phyloP scores from a whole-genome alignment of 2,113 vertebrate genomes.

The Reinhardtius hippoglossoides region DNA sequence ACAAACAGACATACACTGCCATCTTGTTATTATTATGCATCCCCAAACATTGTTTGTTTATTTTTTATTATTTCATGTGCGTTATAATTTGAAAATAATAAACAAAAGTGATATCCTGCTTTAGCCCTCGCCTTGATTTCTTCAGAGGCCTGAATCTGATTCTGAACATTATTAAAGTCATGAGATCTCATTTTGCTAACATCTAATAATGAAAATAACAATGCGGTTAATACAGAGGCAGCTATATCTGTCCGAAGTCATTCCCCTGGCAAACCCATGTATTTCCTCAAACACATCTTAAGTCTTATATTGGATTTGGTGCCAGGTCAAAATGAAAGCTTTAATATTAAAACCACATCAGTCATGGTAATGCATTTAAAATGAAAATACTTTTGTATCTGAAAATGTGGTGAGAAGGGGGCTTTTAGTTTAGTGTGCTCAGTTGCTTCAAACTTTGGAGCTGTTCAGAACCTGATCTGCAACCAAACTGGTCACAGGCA shows the following conservation, averaged over 20 bases:
- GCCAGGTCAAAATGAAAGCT: background rate
- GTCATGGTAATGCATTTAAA: background rate
- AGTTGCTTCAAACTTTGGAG: background rate
- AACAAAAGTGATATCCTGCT: constrained; percentile 56
- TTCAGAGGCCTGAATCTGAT: constrained; percentile 45
- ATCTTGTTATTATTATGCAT: constrained; percentile 18
- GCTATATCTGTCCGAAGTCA: constrained; percentile 6
- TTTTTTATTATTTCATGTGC: too few species aligned
- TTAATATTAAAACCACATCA: constrained; percentile 6
- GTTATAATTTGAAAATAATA: constrained; percentile 20
- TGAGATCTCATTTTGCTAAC: constrained; percentile 23
- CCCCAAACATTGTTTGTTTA: background rate
- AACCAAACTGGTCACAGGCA: background rate
- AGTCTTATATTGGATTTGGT: constrained; percentile 19
- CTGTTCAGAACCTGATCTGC: background rate
- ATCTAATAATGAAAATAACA: constrained; percentile 52
- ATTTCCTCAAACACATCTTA: constrained; percentile 12
- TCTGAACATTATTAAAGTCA: constrained; percentile 52
- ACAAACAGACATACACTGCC: background rate
- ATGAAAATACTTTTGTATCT: background rate
- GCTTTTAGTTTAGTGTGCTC: background rate
- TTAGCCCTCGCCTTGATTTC: constrained; percentile 26
- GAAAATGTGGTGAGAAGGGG: background rate
- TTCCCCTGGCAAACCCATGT: background rate
- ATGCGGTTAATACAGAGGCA: constrained; percentile 19